Evolutionary conservation across 2,113 vertebrate genomes (phyloP).

Genomic region (Chaetura pelagica): DNA sequence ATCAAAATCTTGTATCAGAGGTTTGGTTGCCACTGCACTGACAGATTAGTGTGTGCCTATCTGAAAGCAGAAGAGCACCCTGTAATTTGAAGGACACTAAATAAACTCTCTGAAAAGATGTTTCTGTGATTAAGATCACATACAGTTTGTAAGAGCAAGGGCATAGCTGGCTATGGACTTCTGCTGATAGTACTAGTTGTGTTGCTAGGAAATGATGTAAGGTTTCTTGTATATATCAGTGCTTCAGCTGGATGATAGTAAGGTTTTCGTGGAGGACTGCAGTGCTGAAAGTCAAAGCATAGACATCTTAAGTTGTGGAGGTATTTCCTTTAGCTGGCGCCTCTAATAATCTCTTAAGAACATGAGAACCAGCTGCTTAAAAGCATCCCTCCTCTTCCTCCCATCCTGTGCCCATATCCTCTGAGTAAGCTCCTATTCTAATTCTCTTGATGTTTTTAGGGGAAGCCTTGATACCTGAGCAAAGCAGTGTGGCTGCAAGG

Average conservation of each 20-base stretch:
- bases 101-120: background rate
- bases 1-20: background rate
- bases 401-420: background rate
- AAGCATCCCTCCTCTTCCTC: background rate
- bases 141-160: background rate
- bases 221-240: background rate
- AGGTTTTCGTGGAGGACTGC: background rate
- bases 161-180: background rate
- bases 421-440: background rate
- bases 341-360: conserved; percentile 7
- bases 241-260: background rate
- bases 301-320: background rate
- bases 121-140: background rate
- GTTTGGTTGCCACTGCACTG: background rate
- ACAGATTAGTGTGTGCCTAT: background rate
- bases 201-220: background rate
- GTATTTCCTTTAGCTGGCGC: conserved; percentile 43
- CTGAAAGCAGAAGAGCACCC: background rate
- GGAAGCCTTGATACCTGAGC: conserved; percentile 20
- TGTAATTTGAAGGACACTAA: background rate
- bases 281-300: background rate
- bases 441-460: background rate
- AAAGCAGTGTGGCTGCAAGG: background rate
- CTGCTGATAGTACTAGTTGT: background rate
- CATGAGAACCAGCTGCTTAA: conserved; percentile 2